Evolutionary conservation across 1,140 invertebrate species (phyloP).

Genomic region (Drosophila fuyamai): DNA sequence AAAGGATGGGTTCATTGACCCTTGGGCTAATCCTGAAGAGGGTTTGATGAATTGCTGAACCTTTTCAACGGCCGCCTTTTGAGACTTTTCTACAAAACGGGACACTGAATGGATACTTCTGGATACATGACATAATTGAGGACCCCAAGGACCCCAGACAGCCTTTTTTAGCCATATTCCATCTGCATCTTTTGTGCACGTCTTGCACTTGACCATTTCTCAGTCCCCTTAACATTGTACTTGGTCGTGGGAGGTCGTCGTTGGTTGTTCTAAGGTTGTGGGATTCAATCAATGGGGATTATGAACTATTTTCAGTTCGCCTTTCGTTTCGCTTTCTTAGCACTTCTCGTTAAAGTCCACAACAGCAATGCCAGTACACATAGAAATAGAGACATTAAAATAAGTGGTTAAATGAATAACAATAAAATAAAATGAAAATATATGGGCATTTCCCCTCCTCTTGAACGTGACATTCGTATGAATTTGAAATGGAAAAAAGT

Average conservation of each 20-base stretch:
- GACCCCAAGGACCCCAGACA: conserved; percentile 15
- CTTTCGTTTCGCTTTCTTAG: conserved; percentile 14
- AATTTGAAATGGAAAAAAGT: not conserved
- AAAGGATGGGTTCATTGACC: conserved; percentile 1
- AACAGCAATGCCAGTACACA: not conserved
- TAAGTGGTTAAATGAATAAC: not conserved
- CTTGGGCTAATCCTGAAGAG: not conserved
- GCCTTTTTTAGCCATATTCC: conserved; percentile 14
- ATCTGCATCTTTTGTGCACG: conserved; percentile 28
- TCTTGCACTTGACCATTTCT: not conserved
- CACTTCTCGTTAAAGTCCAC: not conserved
- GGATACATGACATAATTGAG: conserved; percentile 33
- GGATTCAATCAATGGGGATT: conserved; percentile 71
- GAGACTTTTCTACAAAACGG: not conserved
- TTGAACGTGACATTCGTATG: conserved; percentile 4
- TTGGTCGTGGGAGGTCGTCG: conserved; percentile 1
- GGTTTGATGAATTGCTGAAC: not conserved
- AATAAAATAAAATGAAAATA: not conserved
- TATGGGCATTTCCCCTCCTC: not conserved
- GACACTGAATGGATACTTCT: conserved; percentile 11
- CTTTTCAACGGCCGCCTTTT: conserved; percentile 2
- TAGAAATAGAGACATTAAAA: not conserved
- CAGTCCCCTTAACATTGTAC: conserved; percentile 39
- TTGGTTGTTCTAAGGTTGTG: conserved; percentile 7
- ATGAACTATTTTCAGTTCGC: conserved; percentile 67